A percentile compares a stretch with the other conserved stretches of the same genome.
Evolutionary conservation across 2,113 vertebrate genomes (phyloP).

Genomic region (Halcyon senegalensis): DNA sequence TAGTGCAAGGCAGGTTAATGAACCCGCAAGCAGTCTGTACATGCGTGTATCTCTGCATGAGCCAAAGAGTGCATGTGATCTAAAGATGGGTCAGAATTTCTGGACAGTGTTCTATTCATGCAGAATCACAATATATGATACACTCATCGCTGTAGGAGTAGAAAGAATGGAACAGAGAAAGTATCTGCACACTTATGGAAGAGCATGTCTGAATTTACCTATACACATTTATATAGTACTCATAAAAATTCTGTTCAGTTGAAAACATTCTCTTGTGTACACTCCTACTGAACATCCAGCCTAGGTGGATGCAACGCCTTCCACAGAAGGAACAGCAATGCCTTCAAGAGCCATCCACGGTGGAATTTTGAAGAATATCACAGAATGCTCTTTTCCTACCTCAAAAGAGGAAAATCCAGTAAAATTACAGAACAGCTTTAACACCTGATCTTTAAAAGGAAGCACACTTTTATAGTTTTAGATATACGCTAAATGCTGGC

Average conservation of each 20-base stretch:
- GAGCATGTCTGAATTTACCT: background rate
- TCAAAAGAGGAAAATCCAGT: background rate
- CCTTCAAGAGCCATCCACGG: background rate
- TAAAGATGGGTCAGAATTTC: background rate
- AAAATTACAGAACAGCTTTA: background rate
- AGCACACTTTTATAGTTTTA: background rate
- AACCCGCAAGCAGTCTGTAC: background rate
- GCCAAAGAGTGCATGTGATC: background rate
- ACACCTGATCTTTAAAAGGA: background rate
- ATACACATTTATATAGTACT: rapidly evolving
- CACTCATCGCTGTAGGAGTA: background rate
- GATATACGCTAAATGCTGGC: background rate
- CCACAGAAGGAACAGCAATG: background rate
- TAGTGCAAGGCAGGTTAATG: rapidly evolving
- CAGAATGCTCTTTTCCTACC: background rate
- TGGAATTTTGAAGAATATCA: background rate
- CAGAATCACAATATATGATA: rapidly evolving
- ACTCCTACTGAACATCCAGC: background rate
- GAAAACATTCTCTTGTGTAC: background rate
- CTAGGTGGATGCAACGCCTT: background rate
- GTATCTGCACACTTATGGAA: background rate
- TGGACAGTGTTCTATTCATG: background rate
- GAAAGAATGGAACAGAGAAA: background rate
- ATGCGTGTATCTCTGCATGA: rapidly evolving
- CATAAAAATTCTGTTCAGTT: background rate